These are phyloP conservation scores for Nomada flava DNA, from an alignment of 2,888 invertebrate genomes.

Conservation along the genomic window DNA sequence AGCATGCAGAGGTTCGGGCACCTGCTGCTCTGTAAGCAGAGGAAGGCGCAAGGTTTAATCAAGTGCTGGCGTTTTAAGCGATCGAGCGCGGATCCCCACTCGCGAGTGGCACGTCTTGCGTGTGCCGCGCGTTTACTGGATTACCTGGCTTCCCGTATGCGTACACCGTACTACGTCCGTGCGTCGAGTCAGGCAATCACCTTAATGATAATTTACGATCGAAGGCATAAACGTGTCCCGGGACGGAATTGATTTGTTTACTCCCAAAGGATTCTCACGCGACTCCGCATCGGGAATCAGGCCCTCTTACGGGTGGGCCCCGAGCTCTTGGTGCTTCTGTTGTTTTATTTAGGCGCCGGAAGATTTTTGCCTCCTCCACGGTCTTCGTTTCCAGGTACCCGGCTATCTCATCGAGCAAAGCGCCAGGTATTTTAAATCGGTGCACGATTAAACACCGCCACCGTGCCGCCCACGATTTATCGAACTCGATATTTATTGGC, in stretches of 20 bases:
- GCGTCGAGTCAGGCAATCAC: slow-evolving; percentile 79
- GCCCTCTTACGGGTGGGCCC: slow-evolving; percentile 66
- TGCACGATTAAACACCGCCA: neutral
- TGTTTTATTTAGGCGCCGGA: neutral
- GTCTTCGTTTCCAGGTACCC: slow-evolving; percentile 30
- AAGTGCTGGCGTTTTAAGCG: slow-evolving; percentile 39
- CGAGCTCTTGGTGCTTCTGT: slow-evolving; percentile 27
- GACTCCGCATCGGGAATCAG: slow-evolving; percentile 44
- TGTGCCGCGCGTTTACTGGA: slow-evolving; percentile 50
- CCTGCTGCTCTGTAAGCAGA: neutral
- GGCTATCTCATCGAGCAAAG: neutral
- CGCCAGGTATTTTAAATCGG: slow-evolving; percentile 22
- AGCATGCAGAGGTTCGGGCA: slow-evolving; percentile 6
- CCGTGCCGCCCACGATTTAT: slow-evolving; percentile 8
- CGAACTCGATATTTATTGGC: slow-evolving; percentile 1
- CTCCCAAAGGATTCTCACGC: slow-evolving; percentile 78
- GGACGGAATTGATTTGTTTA: slow-evolving; percentile 81
- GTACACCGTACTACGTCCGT: slow-evolving; percentile 38
- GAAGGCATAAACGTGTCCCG: slow-evolving; percentile 78
- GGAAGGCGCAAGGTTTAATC: slow-evolving; percentile 40
- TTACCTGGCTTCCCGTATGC: slow-evolving; percentile 57
- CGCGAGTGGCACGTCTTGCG: slow-evolving; percentile 3
- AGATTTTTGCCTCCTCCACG: slow-evolving; percentile 18
- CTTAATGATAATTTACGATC: slow-evolving; percentile 84
- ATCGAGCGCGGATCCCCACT: neutral